phyloP scores from a whole-genome alignment of 1,140 invertebrate genomes.

The Argopecten irradians region DNA sequence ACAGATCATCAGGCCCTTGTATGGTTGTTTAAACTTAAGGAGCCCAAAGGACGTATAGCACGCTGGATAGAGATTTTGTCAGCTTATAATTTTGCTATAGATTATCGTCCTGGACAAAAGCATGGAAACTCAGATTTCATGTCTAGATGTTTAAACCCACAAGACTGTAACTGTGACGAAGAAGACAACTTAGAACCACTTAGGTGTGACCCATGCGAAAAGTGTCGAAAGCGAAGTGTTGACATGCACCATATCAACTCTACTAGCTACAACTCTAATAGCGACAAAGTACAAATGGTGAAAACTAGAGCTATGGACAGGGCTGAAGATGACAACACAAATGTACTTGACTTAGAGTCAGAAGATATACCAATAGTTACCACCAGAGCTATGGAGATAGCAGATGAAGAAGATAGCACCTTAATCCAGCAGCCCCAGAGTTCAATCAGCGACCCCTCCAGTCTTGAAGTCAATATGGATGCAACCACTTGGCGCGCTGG shows the following conservation, averaged over 20 bases:
- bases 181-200: conserved; percentile 28
- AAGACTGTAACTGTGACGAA: conserved; percentile 36
- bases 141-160: conserved; percentile 46
- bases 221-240: conserved; percentile 7
- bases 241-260: neutral
- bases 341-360: neutral
- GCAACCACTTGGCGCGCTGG: neutral
- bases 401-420: neutral
- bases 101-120: conserved; percentile 55
- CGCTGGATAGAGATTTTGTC: too few relatives aligned
- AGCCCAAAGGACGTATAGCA: neutral
- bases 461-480: too few relatives aligned
- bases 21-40: neutral
- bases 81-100: neutral
- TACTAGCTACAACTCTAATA: neutral
- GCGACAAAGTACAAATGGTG: neutral
- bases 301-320: too few relatives aligned
- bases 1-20: neutral
- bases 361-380: neutral
- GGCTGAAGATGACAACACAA: too few relatives aligned
- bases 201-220: conserved; percentile 37
- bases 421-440: neutral
- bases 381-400: neutral
- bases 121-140: conserved; percentile 64
- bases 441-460: neutral